A percentile compares a stretch with the other conserved stretches of the same genome.
Evolutionary conservation across 2,113 vertebrate species (phyloP).

Genomic region (Actinemys pallida): DNA sequence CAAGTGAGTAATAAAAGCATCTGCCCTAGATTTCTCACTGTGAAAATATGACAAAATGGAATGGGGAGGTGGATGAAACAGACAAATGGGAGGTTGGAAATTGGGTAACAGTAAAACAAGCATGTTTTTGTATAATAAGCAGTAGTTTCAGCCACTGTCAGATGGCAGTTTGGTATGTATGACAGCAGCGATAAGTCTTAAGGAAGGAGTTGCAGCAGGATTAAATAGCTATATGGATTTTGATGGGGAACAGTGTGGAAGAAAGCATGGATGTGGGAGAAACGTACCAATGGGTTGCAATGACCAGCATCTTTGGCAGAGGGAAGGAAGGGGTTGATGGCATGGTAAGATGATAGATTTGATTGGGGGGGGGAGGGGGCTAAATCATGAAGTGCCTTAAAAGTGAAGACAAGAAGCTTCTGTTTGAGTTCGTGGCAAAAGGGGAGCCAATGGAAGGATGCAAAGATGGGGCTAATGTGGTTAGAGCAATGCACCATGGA

Average conservation of each 20-base stretch:
- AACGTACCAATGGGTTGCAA: not conserved
- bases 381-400: not conserved
- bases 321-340: not conserved
- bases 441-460: not conserved
- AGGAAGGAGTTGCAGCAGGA: not conserved
- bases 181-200: not conserved
- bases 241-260: not conserved
- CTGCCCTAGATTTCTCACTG: not conserved
- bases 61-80: not conserved
- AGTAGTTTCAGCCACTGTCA: not conserved
- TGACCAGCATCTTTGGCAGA: not conserved
- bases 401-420: not conserved
- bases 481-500: not conserved
- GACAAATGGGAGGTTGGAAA: not conserved
- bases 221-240: not conserved
- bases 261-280: accelerated
- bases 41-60: not conserved
- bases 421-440: not conserved
- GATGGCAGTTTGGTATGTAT: not conserved
- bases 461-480: accelerated
- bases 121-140: not conserved
- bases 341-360: accelerated
- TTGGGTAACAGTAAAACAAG: not conserved
- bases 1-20: not conserved
- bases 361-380: not conserved